Conservation (phyloP, 2,797 vertebrate species). For the Euphonia xanthogaster region DNA sequence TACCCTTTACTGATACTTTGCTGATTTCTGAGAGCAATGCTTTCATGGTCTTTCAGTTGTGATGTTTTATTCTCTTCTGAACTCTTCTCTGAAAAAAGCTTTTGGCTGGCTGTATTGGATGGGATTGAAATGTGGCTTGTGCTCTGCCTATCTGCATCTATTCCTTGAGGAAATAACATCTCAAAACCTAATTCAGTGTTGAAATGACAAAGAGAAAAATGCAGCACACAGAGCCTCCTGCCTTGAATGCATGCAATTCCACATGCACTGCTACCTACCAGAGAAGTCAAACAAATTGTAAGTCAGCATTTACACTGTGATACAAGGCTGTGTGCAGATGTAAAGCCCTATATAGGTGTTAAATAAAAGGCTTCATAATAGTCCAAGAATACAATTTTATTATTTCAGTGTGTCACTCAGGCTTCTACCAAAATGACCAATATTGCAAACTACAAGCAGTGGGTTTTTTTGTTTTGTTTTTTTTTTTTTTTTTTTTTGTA, state of each 20-base stretch:
- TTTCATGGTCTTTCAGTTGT: background rate
- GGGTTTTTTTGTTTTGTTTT: rapidly evolving
- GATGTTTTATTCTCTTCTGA: background rate
- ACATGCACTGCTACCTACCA: background rate
- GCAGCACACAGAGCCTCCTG: background rate
- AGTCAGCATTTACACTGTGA: background rate
- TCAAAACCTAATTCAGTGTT: background rate
- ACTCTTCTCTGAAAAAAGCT: background rate
- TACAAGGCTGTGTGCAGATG: background rate
- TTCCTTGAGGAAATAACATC: background rate
- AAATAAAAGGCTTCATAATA: background rate
- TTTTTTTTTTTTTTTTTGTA: background rate
- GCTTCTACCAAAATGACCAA: background rate
- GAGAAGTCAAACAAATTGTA: background rate
- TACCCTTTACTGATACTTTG: background rate
- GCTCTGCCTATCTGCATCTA: background rate
- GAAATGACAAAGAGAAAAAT: background rate
- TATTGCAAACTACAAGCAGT: background rate
- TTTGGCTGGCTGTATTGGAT: background rate
- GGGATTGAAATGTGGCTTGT: background rate
- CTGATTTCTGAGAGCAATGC: background rate
- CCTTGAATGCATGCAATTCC: background rate
- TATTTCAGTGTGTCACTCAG: background rate
- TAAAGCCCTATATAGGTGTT: background rate
- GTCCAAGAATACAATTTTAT: background rate